Percentiles rank a stretch among this genome's conserved stretches.
phyloP scores from a whole-genome alignment of 2,797 vertebrate species.

The Spheniscus humboldti region DNA sequence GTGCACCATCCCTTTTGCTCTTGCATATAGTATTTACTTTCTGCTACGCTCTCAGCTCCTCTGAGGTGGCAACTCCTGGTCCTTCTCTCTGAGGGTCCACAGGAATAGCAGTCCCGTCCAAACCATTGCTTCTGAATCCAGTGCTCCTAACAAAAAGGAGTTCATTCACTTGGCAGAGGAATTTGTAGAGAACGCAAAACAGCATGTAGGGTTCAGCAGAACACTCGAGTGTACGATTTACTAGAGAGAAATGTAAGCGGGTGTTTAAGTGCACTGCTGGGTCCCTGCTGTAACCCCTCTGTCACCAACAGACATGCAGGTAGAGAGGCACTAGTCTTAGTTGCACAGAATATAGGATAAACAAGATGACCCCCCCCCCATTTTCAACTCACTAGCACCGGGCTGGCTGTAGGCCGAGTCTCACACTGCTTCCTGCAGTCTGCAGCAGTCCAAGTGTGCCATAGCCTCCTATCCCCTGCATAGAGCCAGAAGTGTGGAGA shows the following conservation, averaged over 20 bases:
- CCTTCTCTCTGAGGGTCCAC: neutral
- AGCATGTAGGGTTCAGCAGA: neutral
- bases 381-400: neutral
- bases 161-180: neutral
- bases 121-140: neutral
- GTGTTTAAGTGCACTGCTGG: neutral
- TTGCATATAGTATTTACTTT: neutral
- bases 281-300: neutral
- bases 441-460: neutral
- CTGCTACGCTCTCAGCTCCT: neutral
- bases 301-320: neutral
- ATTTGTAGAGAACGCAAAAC: neutral
- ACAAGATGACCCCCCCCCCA: neutral
- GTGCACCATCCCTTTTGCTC: neutral
- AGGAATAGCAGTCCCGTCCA: neutral
- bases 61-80: neutral
- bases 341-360: neutral
- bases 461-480: neutral
- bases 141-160: neutral
- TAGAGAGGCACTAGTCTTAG: neutral
- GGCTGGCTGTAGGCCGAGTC: neutral
- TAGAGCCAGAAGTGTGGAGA: neutral
- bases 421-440: neutral
- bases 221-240: accelerated
- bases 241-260: neutral